Conservation (phyloP, 2,113 vertebrate species). For the Myotis lucifugus region DNA sequence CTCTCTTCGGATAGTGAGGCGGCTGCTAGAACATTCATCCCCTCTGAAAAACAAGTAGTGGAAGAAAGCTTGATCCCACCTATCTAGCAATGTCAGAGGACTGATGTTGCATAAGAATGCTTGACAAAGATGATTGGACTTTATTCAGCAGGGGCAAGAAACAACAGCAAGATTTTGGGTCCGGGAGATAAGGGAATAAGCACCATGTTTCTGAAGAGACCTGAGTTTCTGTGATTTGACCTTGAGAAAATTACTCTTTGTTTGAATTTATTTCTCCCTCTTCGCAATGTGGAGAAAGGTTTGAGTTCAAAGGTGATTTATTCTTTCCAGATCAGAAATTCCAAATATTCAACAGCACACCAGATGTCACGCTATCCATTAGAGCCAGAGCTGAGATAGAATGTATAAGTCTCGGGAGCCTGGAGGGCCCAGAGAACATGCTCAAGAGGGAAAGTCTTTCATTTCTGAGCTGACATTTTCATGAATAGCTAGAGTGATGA, state of each 20-base stretch:
- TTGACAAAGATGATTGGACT: neutral
- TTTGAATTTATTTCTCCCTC: neutral
- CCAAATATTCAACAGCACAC: neutral
- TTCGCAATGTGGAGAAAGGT: neutral
- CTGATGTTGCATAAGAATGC: neutral
- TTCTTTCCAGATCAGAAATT: slow-evolving; percentile 10
- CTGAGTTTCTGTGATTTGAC: neutral
- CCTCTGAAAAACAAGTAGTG: neutral
- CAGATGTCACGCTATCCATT: neutral
- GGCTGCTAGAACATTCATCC: neutral
- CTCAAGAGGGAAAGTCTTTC: neutral
- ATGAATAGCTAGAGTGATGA: neutral
- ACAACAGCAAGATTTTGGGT: neutral
- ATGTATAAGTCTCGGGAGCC: neutral
- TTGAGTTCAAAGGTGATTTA: neutral
- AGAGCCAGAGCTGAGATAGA: neutral
- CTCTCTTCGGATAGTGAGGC: neutral
- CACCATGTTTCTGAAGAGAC: neutral
- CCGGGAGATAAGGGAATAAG: neutral
- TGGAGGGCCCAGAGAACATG: neutral
- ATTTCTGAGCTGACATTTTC: neutral
- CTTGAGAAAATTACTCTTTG: neutral
- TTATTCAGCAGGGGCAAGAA: neutral
- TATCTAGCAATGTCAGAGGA: neutral
- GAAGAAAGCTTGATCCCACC: neutral